phyloP scores from a whole-genome alignment of 2,888 invertebrate species.

The Acronicta leporina region DNA sequence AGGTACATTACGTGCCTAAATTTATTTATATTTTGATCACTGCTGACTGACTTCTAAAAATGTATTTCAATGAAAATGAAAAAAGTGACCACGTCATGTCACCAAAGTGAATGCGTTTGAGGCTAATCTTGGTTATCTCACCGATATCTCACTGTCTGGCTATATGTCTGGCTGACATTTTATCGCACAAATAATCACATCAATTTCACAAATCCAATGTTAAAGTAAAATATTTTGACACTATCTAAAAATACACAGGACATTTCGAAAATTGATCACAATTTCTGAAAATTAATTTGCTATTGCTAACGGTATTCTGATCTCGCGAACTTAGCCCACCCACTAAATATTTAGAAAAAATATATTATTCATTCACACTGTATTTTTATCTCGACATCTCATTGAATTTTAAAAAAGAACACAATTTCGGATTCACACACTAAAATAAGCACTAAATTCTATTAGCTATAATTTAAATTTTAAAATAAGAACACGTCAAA shows the following conservation, averaged over 20 bases:
- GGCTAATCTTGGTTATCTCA: neutral
- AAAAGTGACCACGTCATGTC: neutral
- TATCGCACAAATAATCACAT: neutral
- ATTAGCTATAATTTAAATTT: neutral
- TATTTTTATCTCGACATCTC: constrained; percentile 30
- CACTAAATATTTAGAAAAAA: constrained; percentile 26
- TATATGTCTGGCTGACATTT: constrained; percentile 2
- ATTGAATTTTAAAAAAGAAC: constrained; percentile 10
- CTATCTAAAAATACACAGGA: constrained; percentile 16
- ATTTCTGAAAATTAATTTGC: constrained; percentile 32
- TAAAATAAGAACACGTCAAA: neutral
- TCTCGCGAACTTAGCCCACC: constrained; percentile 16
- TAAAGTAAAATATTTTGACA: constrained; percentile 13
- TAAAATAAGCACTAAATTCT: constrained; percentile 4
- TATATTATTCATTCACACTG: constrained; percentile 26
- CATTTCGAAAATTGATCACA: constrained; percentile 23
- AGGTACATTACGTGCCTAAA: too few species aligned
- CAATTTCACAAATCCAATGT: neutral
- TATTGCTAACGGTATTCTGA: constrained; percentile 29
- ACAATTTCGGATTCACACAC: constrained; percentile 18
- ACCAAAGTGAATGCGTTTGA: neutral
- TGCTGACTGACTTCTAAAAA: neutral
- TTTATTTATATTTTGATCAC: neutral
- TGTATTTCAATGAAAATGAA: neutral
- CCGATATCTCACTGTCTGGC: neutral